Evolutionary conservation across 2,888 invertebrate genomes (phyloP), one percentile per base, ranked within the genome.

Genomic region (Platycheirus rosarum): DNA sequence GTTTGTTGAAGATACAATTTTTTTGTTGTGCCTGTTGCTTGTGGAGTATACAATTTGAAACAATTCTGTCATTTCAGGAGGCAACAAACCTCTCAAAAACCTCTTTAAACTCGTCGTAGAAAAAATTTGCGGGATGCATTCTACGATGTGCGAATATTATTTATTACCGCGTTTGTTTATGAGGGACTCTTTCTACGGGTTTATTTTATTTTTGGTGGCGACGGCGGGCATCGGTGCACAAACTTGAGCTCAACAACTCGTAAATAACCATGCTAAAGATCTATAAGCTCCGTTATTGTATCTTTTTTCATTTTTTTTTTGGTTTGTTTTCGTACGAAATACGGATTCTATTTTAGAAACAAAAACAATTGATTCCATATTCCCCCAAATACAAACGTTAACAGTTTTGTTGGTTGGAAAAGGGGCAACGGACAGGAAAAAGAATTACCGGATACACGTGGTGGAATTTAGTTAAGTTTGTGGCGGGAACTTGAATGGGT

Each of bases 121-220:
- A n/a, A 1, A 11, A 26, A 44, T 37, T 9, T 29, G 60, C 29
- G 42, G 29, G 60, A 46, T 73, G 77, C 71, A 82, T 77, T 77
- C 68, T 71, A 73, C 77, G 82, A 82, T 51, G 82, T 82, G 82
- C 82, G 77, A 82, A 77, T 71, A 77, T 82, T 82, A 82, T 82
- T 82, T 82, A 82, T 77, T 48, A 48, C 66, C 66, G 48, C 62
- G 62, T 51, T 53, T 70, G 75, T 75, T 70, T 51, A 18, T 65
- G 65, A 70, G 74, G 18, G 40, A 57, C 69, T 70, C 65, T 75
- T 76, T 70, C 37, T 48, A 23, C 37, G 5, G 55, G 13, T 37
- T 35, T 26, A 35, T 46, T 60, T 44, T 35, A 35, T 49, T 40
- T n/a, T n/a, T n/a, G n/a, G n/a, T n/a, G n/a, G n/a, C n/a, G n/a